A percentile compares a stretch with the other conserved stretches of the same genome.
These are phyloP conservation scores for Globodera ellingtonae DNA, from an alignment of 1,140 invertebrate species.

Conservation along the genomic window DNA sequence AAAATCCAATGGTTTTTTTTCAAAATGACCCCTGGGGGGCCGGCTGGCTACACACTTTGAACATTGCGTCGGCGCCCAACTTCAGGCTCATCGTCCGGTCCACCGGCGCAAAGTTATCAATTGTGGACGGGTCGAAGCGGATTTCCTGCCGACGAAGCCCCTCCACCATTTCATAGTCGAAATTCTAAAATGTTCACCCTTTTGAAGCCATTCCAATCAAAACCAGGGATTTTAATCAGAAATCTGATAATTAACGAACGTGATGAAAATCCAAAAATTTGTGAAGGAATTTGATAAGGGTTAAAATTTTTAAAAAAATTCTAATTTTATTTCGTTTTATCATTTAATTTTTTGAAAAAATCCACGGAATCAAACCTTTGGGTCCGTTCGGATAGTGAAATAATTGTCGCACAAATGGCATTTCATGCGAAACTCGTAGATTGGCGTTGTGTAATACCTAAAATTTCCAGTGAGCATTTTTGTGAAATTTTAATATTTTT, in stretches of 20 bases:
- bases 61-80: slow-evolving; percentile 62
- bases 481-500: slow-evolving; percentile 80
- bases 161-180: slow-evolving; percentile 92
- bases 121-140: slow-evolving; percentile 93
- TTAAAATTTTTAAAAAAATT: background rate
- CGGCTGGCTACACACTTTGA: slow-evolving; percentile 64
- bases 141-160: slow-evolving; percentile 94
- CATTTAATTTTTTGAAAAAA: too few relatives aligned
- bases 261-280: too few relatives aligned
- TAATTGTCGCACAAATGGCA: slow-evolving; percentile 96
- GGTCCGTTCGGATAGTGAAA: slow-evolving; percentile 98
- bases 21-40: too few relatives aligned
- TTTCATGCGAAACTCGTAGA: slow-evolving; percentile 98
- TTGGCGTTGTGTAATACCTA: slow-evolving; percentile 82
- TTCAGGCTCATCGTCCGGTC: slow-evolving; percentile 57
- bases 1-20: too few relatives aligned
- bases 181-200: slow-evolving; percentile 74
- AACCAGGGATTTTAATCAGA: too few relatives aligned
- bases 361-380: slow-evolving; percentile 72
- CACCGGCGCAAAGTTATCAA: slow-evolving; percentile 78
- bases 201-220: too few relatives aligned
- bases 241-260: too few relatives aligned
- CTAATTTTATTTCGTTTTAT: too few relatives aligned
- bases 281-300: slow-evolving; percentile 19
- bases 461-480: slow-evolving; percentile 72